Conservation (phyloP, 1,140 invertebrate species). For the Drosophila repleta region DNA sequence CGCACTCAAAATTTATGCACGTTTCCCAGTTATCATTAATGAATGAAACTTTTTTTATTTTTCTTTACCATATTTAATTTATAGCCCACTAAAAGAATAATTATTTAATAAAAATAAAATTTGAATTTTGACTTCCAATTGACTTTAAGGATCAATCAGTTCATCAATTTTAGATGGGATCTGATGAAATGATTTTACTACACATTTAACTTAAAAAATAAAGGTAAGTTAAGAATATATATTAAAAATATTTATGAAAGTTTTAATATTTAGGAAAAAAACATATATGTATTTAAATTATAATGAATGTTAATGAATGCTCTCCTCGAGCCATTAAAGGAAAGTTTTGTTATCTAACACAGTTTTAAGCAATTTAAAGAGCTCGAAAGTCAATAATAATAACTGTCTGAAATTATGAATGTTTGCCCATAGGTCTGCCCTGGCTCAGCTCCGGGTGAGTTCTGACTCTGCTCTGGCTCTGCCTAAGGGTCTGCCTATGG, state of each 20-base stretch:
- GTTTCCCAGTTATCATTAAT: slow-evolving; percentile 38
- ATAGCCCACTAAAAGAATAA: slow-evolving; percentile 10
- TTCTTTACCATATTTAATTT: slow-evolving; percentile 12
- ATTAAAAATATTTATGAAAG: background rate
- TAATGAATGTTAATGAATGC: no score
- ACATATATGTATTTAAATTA: no score
- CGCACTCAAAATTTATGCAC: slow-evolving; percentile 28
- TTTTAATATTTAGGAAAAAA: no score
- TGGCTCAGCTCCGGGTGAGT: no score
- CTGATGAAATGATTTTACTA: slow-evolving; percentile 2
- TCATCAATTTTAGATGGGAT: slow-evolving; percentile 14
- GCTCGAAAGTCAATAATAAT: no score
- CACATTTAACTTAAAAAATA: background rate
- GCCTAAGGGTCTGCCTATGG: no score
- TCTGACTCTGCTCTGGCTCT: no score
- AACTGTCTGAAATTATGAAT: no score
- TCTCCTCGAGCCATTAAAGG: no score
- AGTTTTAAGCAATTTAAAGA: no score
- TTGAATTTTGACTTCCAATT: slow-evolving; percentile 11
- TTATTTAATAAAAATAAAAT: slow-evolving; percentile 5
- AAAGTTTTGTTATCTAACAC: no score
- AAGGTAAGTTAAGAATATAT: slow-evolving; percentile 14
- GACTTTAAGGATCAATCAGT: slow-evolving; percentile 16
- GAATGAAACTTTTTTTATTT: slow-evolving; percentile 19
- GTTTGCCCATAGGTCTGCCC: no score